These are phyloP conservation scores for Amphiprion ocellaris DNA, from an alignment of 2,113 vertebrate species.

Conservation along the genomic window DNA sequence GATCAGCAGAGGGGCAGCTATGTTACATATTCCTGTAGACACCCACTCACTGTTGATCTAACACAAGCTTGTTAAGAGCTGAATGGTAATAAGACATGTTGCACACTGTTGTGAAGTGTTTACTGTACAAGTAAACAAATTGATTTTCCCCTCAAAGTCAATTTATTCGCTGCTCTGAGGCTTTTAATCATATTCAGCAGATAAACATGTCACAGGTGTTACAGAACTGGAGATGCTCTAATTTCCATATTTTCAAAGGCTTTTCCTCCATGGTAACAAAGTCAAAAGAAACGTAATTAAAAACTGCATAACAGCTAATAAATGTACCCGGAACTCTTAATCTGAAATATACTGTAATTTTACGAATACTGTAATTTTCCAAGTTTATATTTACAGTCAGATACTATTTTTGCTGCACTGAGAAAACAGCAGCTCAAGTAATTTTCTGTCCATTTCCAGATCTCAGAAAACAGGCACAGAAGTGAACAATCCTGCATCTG, in stretches of 20 bases:
- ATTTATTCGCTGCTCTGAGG: too few relatives aligned
- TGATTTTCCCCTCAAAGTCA: too few relatives aligned
- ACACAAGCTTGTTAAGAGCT: neutral
- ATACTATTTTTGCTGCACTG: neutral
- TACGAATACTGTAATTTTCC: too few relatives aligned
- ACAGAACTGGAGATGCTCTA: neutral
- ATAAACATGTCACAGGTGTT: too few relatives aligned
- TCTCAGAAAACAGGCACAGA: neutral
- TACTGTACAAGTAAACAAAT: neutral
- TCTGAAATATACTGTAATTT: too few relatives aligned
- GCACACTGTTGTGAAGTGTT: neutral
- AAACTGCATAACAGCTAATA: too few relatives aligned
- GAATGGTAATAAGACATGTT: neutral
- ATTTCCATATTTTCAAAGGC: neutral
- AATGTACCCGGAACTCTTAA: too few relatives aligned
- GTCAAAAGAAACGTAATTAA: neutral
- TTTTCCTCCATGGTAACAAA: neutral
- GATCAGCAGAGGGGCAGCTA: conserved; percentile 26
- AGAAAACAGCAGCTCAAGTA: neutral
- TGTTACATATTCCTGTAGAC: conserved; percentile 1
- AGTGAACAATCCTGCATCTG: conserved; percentile 29
- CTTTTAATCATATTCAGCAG: too few relatives aligned
- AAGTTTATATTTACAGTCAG: too few relatives aligned
- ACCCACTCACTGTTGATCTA: neutral
- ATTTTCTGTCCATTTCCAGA: conserved; percentile 50